Evolutionary conservation across 2,113 vertebrate genomes (phyloP).

Genomic region (Crocuta crocuta): DNA sequence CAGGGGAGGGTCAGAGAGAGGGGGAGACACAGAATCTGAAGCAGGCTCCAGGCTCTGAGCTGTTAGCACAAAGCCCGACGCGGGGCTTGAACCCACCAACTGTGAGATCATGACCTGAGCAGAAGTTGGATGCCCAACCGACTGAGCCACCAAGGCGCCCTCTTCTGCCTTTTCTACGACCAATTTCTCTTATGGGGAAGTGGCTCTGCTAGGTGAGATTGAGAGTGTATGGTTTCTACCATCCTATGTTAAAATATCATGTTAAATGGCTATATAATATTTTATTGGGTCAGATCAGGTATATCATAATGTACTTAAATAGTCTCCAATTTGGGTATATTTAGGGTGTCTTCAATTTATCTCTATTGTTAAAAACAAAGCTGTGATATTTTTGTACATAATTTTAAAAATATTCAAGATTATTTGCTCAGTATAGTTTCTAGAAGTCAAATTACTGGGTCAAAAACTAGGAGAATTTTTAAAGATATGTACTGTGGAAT

Average conservation of each 20-base stretch:
- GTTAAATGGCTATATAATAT: neutral
- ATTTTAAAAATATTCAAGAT: neutral
- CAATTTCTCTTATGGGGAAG: neutral
- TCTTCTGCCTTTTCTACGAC: neutral
- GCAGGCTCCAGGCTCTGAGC: too few species aligned
- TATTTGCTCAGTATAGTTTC: neutral
- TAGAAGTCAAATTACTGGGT: constrained; percentile 29
- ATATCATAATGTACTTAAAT: neutral
- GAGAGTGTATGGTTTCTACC: neutral
- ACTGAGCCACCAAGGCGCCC: too few species aligned
- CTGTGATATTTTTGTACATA: constrained; percentile 37
- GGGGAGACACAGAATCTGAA: too few species aligned
- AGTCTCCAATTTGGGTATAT: neutral
- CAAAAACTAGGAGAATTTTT: neutral
- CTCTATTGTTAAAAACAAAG: neutral
- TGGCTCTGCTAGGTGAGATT: neutral
- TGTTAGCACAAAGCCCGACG: too few species aligned
- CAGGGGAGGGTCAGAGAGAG: too few species aligned
- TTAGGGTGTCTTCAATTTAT: constrained; percentile 35
- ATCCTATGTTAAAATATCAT: neutral
- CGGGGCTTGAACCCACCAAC: too few species aligned
- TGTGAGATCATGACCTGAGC: too few species aligned
- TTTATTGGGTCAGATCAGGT: neutral
- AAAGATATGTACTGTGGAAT: neutral
- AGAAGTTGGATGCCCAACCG: too few species aligned